These are phyloP conservation scores for Myotis pilosus DNA, from an alignment of 2,797 vertebrate genomes.

Conservation along the genomic window DNA sequence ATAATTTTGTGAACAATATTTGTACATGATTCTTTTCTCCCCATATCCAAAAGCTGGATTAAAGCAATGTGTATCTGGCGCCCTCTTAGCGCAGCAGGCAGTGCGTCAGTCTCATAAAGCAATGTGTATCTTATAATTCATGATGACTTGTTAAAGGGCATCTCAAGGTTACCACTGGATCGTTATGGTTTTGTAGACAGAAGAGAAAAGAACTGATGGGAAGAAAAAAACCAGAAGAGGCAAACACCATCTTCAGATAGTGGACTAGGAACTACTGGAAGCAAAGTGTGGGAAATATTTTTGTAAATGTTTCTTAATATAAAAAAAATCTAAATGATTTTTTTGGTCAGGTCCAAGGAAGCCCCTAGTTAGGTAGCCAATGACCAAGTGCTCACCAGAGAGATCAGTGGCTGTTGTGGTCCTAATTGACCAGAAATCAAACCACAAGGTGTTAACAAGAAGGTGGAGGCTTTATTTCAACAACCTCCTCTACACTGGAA, in stretches of 20 bases:
- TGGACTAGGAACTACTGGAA: not conserved
- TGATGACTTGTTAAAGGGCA: not conserved
- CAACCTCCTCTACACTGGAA: not conserved
- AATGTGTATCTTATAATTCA: not conserved
- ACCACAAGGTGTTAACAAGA: not conserved
- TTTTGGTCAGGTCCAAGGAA: not conserved
- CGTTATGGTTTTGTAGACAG: not conserved
- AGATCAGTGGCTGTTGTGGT: not conserved
- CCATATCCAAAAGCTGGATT: not conserved
- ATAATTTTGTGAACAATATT: not conserved
- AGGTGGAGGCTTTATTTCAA: not conserved
- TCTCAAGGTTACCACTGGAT: not conserved
- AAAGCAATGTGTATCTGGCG: not conserved
- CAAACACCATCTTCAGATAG: not conserved
- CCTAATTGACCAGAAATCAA: slow-evolving; percentile 15
- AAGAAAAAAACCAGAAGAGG: not conserved
- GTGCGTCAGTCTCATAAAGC: no score
- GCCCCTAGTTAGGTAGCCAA: not conserved
- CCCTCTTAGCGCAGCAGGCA: no score
- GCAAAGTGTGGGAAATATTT: not conserved
- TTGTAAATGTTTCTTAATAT: not conserved
- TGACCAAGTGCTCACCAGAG: not conserved
- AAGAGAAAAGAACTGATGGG: not conserved
- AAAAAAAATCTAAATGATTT: not conserved
- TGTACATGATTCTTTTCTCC: not conserved